Evolutionary conservation across 2,888 invertebrate genomes (phyloP), one percentile per base, ranked within the genome.

Genomic region (Xiphydria camelus): DNA sequence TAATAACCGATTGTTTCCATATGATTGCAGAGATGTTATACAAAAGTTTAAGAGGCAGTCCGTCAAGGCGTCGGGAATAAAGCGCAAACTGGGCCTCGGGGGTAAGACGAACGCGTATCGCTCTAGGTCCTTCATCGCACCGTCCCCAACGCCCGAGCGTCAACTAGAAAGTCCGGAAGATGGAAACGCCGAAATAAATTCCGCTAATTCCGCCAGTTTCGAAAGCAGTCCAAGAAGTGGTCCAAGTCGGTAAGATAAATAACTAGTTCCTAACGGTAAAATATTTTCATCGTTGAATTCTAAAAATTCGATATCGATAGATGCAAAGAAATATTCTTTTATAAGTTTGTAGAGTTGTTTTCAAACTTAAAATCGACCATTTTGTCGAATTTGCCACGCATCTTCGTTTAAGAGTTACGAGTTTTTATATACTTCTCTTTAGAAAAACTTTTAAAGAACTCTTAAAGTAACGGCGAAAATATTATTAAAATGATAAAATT

Each of bases 31-130:
- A 56, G 96, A 96, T 73, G 92, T 97, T 86, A 90, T 96, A 57
- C 94, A 95, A 73, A 90, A 89, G 72, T 77, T 94, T 22, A 81
- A 91, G 18, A 82, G 92, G 17, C 92, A 94, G 74, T 90, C 91
- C 64, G 87, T 91, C 9, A 86, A 86, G 61, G 86, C 88, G 0
- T 84, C 86, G 6, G 84, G 88, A 12, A 85, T 91, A 58, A 89
- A 89, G 70, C 89, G 89, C 60, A 91, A 91, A 76, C 79, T 88
- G 50, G 87, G 88, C 1, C 78, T 88, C 23, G 86, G 84, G 10
- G 77, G 78, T 61, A 76, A 82, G 73, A 66, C 78, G 59, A 77
- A 79, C 59, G 83, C 88, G 10, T 87, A 86, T 71, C 81, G 90
- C 50, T 89, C 89, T 19, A 82, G 86, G 61, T 89, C 90, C 0